These are phyloP conservation scores for Cephus nigrinus DNA, from an alignment of 2,888 invertebrate species.

Conservation along the genomic window DNA sequence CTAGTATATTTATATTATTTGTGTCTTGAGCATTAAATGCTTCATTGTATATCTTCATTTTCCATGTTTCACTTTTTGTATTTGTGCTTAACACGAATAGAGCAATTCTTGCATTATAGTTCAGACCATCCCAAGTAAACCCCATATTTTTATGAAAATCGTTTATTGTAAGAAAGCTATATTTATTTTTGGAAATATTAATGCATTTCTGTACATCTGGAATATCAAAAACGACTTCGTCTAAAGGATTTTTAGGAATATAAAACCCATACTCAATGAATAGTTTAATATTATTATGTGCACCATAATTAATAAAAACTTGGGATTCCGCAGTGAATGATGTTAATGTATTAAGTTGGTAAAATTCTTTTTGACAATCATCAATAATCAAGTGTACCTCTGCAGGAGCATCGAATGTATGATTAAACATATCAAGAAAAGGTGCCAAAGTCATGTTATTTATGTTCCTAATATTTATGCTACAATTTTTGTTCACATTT, in stretches of 20 bases:
- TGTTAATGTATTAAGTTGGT: constrained; percentile 69
- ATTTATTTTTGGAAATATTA: constrained; percentile 62
- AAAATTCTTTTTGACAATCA: constrained; percentile 63
- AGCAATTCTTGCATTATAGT: constrained; percentile 72
- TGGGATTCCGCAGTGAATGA: constrained; percentile 75
- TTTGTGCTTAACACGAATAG: constrained; percentile 47
- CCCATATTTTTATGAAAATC: constrained; percentile 73
- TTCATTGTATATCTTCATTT: constrained; percentile 47
- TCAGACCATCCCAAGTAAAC: constrained; percentile 73
- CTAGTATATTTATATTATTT: constrained; percentile 32
- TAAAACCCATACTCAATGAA: constrained; percentile 90
- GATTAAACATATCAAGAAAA: constrained; percentile 91
- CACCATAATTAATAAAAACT: constrained; percentile 90
- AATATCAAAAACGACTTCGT: constrained; percentile 73
- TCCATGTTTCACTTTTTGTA: constrained; percentile 35
- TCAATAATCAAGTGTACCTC: constrained; percentile 62
- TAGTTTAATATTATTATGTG: constrained; percentile 83
- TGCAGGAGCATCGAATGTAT: constrained; percentile 75
- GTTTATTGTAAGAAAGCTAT: constrained; percentile 74
- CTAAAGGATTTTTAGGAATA: constrained; percentile 75
- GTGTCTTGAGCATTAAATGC: constrained; percentile 41
- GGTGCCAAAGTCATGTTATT: constrained; percentile 80
- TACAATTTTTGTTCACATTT: constrained; percentile 30
- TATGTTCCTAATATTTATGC: constrained; percentile 32
- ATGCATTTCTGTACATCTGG: constrained; percentile 69